phyloP scores from a whole-genome alignment of 2,888 invertebrate genomes.

The Drosophila nr. fundita region DNA sequence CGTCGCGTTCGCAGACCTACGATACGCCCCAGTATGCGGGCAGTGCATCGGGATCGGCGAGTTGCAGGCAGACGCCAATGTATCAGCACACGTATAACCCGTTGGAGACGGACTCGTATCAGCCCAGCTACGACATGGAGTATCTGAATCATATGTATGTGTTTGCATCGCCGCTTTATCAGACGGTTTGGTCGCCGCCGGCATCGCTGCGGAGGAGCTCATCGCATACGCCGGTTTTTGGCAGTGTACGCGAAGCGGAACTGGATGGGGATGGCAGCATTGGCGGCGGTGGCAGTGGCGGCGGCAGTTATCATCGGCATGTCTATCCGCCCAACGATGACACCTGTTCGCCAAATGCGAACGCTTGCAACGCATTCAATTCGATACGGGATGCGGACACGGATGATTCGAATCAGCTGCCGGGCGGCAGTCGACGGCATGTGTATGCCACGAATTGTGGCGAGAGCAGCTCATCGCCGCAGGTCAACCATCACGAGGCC shows the following conservation, averaged over 20 bases:
- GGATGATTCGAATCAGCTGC: conserved; percentile 83
- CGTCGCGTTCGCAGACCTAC: conserved; percentile 81
- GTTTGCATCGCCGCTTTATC: conserved; percentile 85
- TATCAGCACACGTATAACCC: conserved; percentile 85
- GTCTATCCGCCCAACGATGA: conserved; percentile 85
- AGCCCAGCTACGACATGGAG: conserved; percentile 85
- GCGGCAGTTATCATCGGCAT: conserved; percentile 81
- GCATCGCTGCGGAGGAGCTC: conserved; percentile 84
- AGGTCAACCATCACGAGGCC: conserved; percentile 81
- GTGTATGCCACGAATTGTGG: conserved; percentile 84
- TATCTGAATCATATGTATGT: conserved; percentile 84
- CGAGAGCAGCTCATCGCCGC: conserved; percentile 84
- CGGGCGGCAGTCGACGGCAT: conserved; percentile 75
- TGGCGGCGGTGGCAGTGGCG: conserved; percentile 67
- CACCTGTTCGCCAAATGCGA: conserved; percentile 84
- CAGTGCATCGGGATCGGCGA: conserved; percentile 84
- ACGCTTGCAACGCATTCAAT: conserved; percentile 83
- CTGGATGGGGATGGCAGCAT: conserved; percentile 80
- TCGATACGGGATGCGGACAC: conserved; percentile 84
- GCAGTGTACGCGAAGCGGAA: conserved; percentile 84
- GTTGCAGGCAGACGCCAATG: conserved; percentile 85
- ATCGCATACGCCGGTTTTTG: conserved; percentile 84
- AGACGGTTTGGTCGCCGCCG: conserved; percentile 85
- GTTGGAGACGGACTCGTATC: conserved; percentile 84
- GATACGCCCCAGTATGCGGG: conserved; percentile 83